Conservation (phyloP, 2,888 invertebrate species). For the Catocala sponsa region DNA sequence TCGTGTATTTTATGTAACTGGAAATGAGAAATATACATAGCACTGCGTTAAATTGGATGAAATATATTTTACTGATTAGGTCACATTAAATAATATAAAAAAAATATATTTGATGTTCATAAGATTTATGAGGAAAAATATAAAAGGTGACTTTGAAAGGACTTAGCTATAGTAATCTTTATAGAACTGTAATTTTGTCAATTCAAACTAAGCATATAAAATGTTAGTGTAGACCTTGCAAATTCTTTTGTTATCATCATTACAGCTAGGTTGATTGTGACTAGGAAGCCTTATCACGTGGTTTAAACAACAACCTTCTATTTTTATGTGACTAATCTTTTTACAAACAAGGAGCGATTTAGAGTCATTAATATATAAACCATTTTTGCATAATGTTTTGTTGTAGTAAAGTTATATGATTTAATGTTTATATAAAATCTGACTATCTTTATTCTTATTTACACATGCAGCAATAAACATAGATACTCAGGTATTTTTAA, state of each 20-base stretch:
- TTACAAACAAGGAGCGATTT: constrained; percentile 15
- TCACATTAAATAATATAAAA: no score
- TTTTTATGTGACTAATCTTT: constrained; percentile 19
- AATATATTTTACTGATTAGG: no score
- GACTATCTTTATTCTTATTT: background rate
- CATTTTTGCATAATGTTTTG: constrained; percentile 7
- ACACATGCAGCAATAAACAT: no score
- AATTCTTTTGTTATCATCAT: constrained; percentile 39
- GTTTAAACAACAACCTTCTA: constrained; percentile 18
- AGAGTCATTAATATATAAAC: constrained; percentile 9
- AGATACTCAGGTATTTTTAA: no score
- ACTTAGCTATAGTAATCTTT: no score
- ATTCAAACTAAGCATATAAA: constrained; percentile 20
- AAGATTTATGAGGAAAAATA: no score
- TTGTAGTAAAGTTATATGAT: background rate
- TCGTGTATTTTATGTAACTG: background rate
- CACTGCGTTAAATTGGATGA: no score
- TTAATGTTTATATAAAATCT: background rate
- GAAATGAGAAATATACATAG: no score
- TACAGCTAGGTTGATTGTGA: constrained; percentile 11
- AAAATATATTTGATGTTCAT: no score
- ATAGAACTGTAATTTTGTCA: constrained; percentile 21
- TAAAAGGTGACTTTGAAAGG: no score
- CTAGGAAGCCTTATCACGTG: constrained; percentile 19
- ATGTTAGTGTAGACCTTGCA: constrained; percentile 27